Conservation (phyloP, 2,888 invertebrate genomes). For the Pachycephus smyrnensis region DNA sequence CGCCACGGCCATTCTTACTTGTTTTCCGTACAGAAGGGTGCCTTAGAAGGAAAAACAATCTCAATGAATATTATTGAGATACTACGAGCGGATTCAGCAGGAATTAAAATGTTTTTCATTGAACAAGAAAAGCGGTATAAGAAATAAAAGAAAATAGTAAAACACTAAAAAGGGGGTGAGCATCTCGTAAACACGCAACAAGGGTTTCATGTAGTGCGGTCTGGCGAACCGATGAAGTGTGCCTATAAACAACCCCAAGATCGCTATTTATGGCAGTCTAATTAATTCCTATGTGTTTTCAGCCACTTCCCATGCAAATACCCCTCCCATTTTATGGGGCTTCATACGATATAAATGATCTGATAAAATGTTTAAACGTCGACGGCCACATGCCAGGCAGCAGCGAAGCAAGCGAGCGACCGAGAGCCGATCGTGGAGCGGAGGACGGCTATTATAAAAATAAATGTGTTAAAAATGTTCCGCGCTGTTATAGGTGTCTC, state of each 20-base stretch:
- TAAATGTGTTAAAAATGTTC: slow-evolving; percentile 32
- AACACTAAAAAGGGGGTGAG: neutral
- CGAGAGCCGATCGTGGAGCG: neutral
- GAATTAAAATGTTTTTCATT: neutral
- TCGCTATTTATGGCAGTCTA: slow-evolving; percentile 49
- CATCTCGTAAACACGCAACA: slow-evolving; percentile 1
- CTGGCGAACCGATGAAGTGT: slow-evolving; percentile 6
- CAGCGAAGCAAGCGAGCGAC: slow-evolving; percentile 1
- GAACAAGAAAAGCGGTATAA: neutral
- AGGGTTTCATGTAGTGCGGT: neutral
- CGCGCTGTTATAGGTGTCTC: neutral
- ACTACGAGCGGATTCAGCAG: neutral
- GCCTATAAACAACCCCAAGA: slow-evolving; percentile 39
- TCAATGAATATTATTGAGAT: neutral
- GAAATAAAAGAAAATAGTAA: neutral
- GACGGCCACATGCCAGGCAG: slow-evolving; percentile 33
- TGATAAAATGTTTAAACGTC: slow-evolving; percentile 57
- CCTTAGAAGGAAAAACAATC: neutral
- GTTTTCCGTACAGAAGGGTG: neutral
- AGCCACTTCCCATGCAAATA: slow-evolving; percentile 56
- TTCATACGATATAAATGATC: slow-evolving; percentile 57
- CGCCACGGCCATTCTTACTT: neutral
- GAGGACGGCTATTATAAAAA: slow-evolving; percentile 32
- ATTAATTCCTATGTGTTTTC: slow-evolving; percentile 57
- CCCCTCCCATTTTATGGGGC: slow-evolving; percentile 49